phyloP scores from a whole-genome alignment of 2,888 invertebrate species.

The Anticlea derivata region DNA sequence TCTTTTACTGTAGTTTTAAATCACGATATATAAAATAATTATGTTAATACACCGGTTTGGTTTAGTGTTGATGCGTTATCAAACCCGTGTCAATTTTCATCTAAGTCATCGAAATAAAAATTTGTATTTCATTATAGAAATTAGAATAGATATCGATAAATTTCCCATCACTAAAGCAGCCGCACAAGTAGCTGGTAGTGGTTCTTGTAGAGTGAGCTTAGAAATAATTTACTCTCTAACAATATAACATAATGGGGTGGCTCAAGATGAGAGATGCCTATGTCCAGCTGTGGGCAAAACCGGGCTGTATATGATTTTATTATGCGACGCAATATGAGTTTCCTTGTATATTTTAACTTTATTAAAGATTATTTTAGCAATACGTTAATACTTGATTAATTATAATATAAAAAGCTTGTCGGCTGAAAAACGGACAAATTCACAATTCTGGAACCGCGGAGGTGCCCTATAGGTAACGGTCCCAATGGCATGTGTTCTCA shows the following conservation, averaged over 20 bases:
- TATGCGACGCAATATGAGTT: too few relatives aligned
- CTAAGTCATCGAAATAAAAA: constrained; percentile 30
- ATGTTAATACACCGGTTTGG: constrained; percentile 22
- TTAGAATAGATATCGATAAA: constrained; percentile 29
- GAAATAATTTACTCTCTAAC: constrained; percentile 12
- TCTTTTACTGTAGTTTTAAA: constrained; percentile 18
- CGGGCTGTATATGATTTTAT: too few relatives aligned
- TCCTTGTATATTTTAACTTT: too few relatives aligned
- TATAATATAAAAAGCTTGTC: too few relatives aligned
- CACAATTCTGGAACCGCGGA: too few relatives aligned
- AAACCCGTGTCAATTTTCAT: constrained; percentile 29
- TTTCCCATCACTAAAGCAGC: constrained; percentile 53
- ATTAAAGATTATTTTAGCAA: too few relatives aligned
- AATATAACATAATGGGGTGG: constrained; percentile 5
- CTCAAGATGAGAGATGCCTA: too few relatives aligned
- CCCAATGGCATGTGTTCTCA: too few relatives aligned
- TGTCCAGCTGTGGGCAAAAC: too few relatives aligned
- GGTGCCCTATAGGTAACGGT: too few relatives aligned
- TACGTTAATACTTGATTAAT: too few relatives aligned
- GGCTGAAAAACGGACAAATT: too few relatives aligned
- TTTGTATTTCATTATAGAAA: constrained; percentile 32
- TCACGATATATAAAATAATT: constrained; percentile 12
- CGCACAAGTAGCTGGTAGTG: constrained; percentile 56
- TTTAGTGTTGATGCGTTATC: constrained; percentile 17
- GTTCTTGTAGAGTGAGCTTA: constrained; percentile 29